Conservation (phyloP, 2,113 vertebrate species). For the Nansenia antarctica region DNA sequence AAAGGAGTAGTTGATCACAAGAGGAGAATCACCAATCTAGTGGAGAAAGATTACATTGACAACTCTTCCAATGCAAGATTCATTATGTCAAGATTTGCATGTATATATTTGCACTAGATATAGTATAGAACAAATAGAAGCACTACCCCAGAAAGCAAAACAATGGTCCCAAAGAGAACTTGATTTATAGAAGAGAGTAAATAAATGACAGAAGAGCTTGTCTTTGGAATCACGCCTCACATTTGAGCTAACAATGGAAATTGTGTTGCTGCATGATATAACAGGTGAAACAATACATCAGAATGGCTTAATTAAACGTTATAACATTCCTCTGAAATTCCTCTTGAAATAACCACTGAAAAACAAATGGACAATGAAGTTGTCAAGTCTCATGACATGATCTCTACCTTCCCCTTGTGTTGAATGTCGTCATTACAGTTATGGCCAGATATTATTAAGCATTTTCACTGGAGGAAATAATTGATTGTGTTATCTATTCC, state of each 20-base stretch:
- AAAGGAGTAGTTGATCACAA: not conserved
- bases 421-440: not conserved
- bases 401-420: constrained; percentile 24
- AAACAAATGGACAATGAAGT: not conserved
- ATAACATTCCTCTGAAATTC: no score
- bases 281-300: no score
- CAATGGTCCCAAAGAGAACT: no score
- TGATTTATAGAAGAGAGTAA: not conserved
- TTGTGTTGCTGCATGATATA: no score
- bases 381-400: not conserved
- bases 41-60: not conserved
- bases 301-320: no score
- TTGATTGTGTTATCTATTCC: no score
- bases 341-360: not conserved
- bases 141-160: not conserved
- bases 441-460: not conserved
- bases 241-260: no score
- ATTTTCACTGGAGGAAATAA: not conserved
- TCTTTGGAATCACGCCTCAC: no score
- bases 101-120: not conserved
- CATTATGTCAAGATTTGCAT: not conserved
- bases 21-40: not conserved
- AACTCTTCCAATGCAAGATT: not conserved
- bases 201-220: not conserved
- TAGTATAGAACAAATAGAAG: not conserved